These are phyloP conservation scores for Calliscelio sp. DNA, from an alignment of 2,888 invertebrate genomes.

Conservation along the genomic window DNA sequence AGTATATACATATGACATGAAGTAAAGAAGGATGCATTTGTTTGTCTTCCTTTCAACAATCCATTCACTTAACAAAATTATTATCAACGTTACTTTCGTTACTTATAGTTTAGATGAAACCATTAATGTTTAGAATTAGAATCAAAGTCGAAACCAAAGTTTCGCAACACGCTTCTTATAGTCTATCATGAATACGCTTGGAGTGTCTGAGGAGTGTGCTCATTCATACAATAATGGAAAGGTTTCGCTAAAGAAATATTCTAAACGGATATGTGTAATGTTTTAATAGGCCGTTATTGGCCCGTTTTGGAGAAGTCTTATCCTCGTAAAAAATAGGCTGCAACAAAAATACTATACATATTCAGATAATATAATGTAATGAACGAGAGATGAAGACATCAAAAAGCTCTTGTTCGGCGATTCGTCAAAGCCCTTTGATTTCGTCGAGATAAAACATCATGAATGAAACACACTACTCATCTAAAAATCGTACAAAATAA, in stretches of 20 bases:
- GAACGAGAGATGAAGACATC: no score
- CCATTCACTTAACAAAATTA: conserved; percentile 11
- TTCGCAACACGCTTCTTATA: conserved; percentile 31
- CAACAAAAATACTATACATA: conserved; percentile 29
- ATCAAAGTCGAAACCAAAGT: background rate
- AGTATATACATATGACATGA: no score
- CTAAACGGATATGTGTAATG: conserved; percentile 48
- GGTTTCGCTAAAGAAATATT: conserved; percentile 35
- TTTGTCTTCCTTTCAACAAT: conserved; percentile 1
- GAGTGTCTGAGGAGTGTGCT: conserved; percentile 61
- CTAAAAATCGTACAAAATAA: conserved; percentile 28
- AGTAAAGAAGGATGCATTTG: conserved; percentile 11
- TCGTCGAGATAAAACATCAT: conserved; percentile 19
- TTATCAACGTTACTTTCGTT: conserved; percentile 8
- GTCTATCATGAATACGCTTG: conserved; percentile 41
- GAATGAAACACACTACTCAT: conserved; percentile 63
- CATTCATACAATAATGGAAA: no score
- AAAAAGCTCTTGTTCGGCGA: background rate
- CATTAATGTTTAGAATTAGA: no score
- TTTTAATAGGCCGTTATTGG: conserved; percentile 38
- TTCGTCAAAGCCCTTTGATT: background rate
- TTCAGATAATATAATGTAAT: conserved; percentile 23
- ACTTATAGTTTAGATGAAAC: background rate
- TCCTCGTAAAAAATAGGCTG: conserved; percentile 59
- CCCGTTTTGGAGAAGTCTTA: conserved; percentile 40